phyloP scores from a whole-genome alignment of 2,113 vertebrate genomes.

The Ahaetulla prasina region DNA sequence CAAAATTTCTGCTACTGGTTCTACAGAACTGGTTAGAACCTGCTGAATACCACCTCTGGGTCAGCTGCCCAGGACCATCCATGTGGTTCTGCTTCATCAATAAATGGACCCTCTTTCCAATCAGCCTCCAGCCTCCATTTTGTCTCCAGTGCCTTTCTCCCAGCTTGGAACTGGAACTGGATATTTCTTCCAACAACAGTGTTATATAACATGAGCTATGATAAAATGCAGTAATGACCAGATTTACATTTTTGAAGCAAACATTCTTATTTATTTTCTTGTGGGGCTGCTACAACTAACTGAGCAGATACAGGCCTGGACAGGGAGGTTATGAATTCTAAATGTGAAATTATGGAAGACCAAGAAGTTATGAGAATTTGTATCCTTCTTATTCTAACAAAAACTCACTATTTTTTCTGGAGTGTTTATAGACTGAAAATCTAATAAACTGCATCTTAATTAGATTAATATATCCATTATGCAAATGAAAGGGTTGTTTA shows the following conservation, averaged over 20 bases:
- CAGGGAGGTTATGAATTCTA: background rate
- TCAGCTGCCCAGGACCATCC: too few species aligned
- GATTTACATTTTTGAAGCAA: background rate
- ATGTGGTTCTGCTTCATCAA: too few species aligned
- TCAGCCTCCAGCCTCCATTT: too few species aligned
- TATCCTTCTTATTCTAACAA: background rate
- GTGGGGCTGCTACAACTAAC: background rate
- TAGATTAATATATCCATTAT: conserved; percentile 21
- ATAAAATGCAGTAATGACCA: background rate
- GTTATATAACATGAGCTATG: background rate
- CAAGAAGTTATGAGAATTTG: background rate
- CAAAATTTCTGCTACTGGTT: too few species aligned
- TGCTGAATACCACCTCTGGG: too few species aligned
- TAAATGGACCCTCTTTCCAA: too few species aligned
- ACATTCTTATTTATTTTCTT: background rate
- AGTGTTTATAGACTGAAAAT: background rate
- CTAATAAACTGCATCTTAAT: conserved; percentile 15
- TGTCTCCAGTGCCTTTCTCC: too few species aligned
- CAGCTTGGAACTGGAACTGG: too few species aligned
- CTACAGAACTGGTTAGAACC: too few species aligned
- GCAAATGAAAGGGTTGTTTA: conserved; percentile 24
- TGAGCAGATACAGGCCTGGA: background rate
- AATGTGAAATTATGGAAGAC: background rate
- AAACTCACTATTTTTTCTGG: background rate
- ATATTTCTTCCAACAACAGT: too few species aligned